Evolutionary conservation across 2,797 vertebrate species (phyloP).

Genomic region (Rhabdophis nuchalis): DNA sequence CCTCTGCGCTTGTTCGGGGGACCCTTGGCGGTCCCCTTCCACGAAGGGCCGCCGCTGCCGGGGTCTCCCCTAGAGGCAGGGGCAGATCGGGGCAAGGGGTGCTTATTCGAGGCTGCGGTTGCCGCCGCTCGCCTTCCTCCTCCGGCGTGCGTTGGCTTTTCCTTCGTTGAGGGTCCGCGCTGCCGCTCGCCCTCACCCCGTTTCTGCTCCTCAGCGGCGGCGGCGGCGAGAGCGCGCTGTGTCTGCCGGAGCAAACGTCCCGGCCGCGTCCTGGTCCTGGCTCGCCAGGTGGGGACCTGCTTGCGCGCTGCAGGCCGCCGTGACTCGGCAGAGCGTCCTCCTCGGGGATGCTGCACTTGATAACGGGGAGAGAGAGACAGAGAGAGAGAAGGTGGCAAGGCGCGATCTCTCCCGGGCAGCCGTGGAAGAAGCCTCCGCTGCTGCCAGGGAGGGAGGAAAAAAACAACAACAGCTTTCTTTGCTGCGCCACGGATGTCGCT

Average conservation of each 20-base stretch:
- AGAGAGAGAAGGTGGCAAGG: neutral
- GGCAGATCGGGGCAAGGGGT: neutral
- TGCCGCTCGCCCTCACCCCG: neutral
- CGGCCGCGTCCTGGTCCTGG: neutral
- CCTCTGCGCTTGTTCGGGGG: neutral
- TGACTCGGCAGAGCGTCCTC: conserved; percentile 7
- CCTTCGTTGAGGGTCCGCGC: neutral
- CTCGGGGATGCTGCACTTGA: neutral
- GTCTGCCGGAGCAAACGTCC: neutral
- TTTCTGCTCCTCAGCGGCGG: neutral
- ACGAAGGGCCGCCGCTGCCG: neutral
- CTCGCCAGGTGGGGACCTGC: neutral
- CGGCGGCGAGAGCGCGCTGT: neutral
- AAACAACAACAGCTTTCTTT: neutral
- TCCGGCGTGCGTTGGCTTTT: neutral
- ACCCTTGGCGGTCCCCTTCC: neutral
- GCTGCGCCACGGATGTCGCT: neutral
- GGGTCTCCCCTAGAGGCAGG: neutral
- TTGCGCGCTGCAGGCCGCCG: neutral
- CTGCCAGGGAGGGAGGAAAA: neutral
- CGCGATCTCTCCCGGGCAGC: neutral
- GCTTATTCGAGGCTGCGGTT: neutral
- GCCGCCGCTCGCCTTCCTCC: neutral
- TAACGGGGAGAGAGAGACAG: neutral
- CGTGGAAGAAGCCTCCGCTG: neutral